Percentiles rank a stretch among this genome's conserved stretches.
Conservation (phyloP, 2,113 vertebrate genomes). For the Pleuronectes platessa region DNA sequence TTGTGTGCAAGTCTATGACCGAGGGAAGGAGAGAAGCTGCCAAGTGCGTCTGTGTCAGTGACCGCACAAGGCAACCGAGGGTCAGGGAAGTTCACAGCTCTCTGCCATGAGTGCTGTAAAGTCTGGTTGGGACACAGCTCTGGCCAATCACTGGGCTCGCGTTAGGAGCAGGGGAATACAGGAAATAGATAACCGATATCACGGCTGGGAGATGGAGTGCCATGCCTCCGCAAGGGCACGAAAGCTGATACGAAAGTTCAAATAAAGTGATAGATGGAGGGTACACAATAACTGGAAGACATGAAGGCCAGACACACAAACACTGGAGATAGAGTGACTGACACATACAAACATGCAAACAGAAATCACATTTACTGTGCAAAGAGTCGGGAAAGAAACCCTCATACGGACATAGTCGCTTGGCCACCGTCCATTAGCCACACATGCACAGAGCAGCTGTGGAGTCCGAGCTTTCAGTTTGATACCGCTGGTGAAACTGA, state of each 20-base stretch:
- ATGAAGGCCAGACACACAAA: conserved; percentile 4
- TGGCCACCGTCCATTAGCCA: conserved; percentile 27
- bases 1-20: conserved; percentile 46
- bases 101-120: conserved; percentile 63
- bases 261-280: conserved; percentile 17
- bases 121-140: conserved; percentile 48
- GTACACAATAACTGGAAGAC: conserved; percentile 38
- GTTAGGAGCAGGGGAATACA: conserved; percentile 35
- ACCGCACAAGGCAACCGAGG: conserved; percentile 74
- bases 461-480: conserved; percentile 48
- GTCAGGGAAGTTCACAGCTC: conserved; percentile 79
- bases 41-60: conserved; percentile 75
- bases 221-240: conserved; percentile 33
- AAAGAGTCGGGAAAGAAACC: conserved; percentile 8
- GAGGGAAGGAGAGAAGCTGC: conserved; percentile 67
- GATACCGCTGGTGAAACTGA: conserved; percentile 58
- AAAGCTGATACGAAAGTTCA: conserved; percentile 36
- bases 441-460: conserved; percentile 49
- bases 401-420: neutral
- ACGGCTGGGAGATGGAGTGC: conserved; percentile 18
- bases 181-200: conserved; percentile 65
- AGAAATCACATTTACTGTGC: neutral
- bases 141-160: conserved; percentile 49
- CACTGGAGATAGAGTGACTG: neutral
- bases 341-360: neutral